Evolutionary conservation across 1,140 invertebrate species (phyloP).

Genomic region (Drosophila equinoxialis): DNA sequence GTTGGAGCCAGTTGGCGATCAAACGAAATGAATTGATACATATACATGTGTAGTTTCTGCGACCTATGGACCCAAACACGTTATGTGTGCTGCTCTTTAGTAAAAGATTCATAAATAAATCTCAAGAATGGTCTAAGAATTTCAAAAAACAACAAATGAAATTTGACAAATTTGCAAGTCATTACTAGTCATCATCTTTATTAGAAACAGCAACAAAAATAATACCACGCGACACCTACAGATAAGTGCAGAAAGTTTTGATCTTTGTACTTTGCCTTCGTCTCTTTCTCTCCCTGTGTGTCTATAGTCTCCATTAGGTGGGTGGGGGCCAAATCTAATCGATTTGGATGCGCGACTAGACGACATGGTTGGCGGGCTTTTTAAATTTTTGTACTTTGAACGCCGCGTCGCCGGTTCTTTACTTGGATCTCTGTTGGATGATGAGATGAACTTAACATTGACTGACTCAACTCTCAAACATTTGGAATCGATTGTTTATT

Average conservation of each 20-base stretch:
- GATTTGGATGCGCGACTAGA: neutral
- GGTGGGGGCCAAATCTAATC: slow-evolving; percentile 1
- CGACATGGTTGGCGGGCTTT: neutral
- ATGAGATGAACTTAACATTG: no score
- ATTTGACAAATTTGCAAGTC: slow-evolving; percentile 51
- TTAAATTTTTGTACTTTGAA: slow-evolving; percentile 18
- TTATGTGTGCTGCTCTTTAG: slow-evolving; percentile 49
- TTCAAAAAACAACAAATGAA: slow-evolving; percentile 6
- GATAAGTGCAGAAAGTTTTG: slow-evolving; percentile 31
- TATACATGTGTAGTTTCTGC: slow-evolving; percentile 21
- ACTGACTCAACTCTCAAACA: no score
- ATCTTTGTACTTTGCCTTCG: slow-evolving; percentile 65
- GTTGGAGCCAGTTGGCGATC: neutral
- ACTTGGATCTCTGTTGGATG: no score
- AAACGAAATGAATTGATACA: neutral
- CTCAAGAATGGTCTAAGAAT: slow-evolving; percentile 15
- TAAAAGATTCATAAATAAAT: slow-evolving; percentile 25
- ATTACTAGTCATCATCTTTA: slow-evolving; percentile 55
- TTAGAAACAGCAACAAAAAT: neutral
- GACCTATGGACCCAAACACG: slow-evolving; percentile 77
- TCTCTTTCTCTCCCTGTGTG: no score
- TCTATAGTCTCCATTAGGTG: neutral
- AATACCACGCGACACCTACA: slow-evolving; percentile 20
- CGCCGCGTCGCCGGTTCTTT: neutral
- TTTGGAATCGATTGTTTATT: neutral